Evolutionary conservation across 2,888 invertebrate species (phyloP).

Genomic region (Escarpia spicata): DNA sequence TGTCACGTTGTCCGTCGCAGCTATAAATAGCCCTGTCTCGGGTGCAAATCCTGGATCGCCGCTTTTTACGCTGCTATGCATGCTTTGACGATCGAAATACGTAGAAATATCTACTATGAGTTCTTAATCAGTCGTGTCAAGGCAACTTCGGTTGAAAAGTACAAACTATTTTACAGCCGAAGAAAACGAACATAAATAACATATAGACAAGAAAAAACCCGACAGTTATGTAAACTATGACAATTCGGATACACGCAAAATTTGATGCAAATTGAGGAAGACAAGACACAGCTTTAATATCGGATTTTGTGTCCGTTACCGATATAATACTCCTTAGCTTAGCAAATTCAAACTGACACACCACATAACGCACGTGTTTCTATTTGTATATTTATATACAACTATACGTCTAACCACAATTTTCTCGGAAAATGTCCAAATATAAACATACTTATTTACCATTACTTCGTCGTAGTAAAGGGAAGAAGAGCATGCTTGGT

Average conservation of each 20-base stretch:
- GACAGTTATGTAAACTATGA: not conserved
- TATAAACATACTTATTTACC: not conserved
- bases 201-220: not conserved
- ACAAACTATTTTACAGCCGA: too few relatives aligned
- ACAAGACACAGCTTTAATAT: not conserved
- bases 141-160: too few relatives aligned
- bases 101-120: not conserved
- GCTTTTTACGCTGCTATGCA: not conserved
- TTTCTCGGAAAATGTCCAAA: not conserved
- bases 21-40: not conserved
- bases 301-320: not conserved
- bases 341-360: not conserved
- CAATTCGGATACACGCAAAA: not conserved
- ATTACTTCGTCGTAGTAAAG: not conserved
- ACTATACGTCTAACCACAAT: not conserved
- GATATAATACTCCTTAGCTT: not conserved
- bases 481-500: not conserved
- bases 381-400: not conserved
- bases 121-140: too few relatives aligned
- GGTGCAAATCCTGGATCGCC: not conserved
- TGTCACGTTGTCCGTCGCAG: not conserved
- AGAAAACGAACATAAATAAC: not conserved
- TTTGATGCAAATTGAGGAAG: not conserved
- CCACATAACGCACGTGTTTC: not conserved
- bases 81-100: not conserved